Evolutionary conservation across 2,113 vertebrate species (phyloP).

Genomic region (Triplophysa siluroides): DNA sequence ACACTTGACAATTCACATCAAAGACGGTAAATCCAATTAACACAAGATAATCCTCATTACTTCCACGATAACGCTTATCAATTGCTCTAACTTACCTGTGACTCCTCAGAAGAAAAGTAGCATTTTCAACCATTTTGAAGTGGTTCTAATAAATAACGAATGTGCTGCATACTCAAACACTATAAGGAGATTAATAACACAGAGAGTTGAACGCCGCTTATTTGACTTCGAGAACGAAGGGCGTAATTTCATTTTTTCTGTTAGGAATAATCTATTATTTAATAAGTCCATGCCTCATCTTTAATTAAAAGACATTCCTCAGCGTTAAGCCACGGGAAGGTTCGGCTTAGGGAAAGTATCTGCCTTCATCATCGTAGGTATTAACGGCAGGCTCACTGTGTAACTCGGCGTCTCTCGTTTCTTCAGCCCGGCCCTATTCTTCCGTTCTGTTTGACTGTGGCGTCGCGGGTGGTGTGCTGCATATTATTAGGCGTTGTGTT

Average conservation of each 20-base stretch:
- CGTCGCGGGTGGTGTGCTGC: conserved; percentile 10
- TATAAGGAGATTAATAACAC: conserved; percentile 8
- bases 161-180: conserved; percentile 11
- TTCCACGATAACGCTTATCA: background rate
- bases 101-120: background rate
- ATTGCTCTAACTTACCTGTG: conserved; percentile 6
- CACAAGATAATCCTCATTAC: background rate
- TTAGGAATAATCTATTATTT: conserved; percentile 43
- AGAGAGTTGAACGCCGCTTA: background rate
- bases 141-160: background rate
- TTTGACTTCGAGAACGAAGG: conserved; percentile 14
- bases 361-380: conserved; percentile 11
- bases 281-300: conserved; percentile 8
- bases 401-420: conserved; percentile 1
- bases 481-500: conserved; percentile 45
- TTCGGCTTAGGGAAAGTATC: conserved; percentile 4
- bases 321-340: conserved; percentile 11
- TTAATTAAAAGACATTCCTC: conserved; percentile 40
- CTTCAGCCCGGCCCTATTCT: background rate
- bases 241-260: conserved; percentile 15
- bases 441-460: conserved; percentile 17
- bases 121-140: background rate
- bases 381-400: background rate
- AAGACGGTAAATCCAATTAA: background rate
- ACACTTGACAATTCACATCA: background rate